Percentiles rank a stretch among this genome's conserved stretches.
Evolutionary conservation across 2,113 vertebrate species (phyloP).

Genomic region (Asarcornis scutulata): DNA sequence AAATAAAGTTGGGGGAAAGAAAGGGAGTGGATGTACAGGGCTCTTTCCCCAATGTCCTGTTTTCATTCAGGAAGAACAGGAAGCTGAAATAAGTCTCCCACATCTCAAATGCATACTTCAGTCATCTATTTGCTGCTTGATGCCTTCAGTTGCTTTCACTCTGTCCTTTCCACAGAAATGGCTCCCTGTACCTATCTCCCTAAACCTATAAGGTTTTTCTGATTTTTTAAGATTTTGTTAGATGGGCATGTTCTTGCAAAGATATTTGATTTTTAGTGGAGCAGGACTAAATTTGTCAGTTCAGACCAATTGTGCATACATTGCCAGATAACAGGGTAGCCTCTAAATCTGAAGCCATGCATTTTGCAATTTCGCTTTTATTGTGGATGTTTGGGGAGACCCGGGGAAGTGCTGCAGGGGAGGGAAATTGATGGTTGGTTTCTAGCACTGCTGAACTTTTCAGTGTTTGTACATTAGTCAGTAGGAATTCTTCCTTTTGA

Average conservation of each 20-base stretch:
- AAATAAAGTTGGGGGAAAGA: background rate
- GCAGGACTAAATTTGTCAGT: background rate
- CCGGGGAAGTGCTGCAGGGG: fast-evolving
- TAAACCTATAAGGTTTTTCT: background rate
- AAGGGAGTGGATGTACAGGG: background rate
- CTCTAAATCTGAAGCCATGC: background rate
- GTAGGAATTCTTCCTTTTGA: background rate
- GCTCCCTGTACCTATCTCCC: background rate
- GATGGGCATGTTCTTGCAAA: background rate
- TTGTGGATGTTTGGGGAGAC: background rate
- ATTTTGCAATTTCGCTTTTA: background rate
- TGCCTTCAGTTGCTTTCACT: background rate
- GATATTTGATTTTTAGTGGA: background rate
- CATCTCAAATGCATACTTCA: background rate
- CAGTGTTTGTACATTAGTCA: background rate
- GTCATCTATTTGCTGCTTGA: background rate
- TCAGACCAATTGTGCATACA: background rate
- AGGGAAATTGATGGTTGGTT: background rate
- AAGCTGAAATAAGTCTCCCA: background rate
- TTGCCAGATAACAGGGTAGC: background rate
- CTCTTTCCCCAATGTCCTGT: background rate
- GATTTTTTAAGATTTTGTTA: background rate
- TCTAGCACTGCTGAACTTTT: background rate
- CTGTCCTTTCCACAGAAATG: background rate
- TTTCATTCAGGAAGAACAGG: background rate